Evolutionary conservation across 2,113 vertebrate species (phyloP).

Genomic region (western clawed frog (Xenopus tropicalis)): DNA sequence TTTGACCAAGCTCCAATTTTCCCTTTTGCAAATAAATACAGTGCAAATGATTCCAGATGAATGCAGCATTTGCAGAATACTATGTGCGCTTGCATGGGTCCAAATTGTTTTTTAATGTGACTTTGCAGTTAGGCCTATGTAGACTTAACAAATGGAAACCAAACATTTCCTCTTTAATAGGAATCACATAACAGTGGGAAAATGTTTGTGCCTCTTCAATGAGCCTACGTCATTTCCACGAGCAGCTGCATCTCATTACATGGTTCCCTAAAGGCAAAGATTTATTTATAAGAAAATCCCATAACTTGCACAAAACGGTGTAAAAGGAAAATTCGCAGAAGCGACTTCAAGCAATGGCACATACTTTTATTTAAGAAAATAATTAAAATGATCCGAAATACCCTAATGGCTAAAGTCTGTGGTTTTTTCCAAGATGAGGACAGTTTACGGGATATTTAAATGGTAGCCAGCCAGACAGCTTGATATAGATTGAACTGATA

Average conservation of each 20-base stretch:
- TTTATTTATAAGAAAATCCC: background rate
- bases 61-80: background rate
- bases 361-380: background rate
- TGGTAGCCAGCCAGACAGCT: background rate
- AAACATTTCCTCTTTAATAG: background rate
- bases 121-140: background rate
- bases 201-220: background rate
- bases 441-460: too few species aligned
- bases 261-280: background rate
- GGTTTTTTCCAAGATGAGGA: background rate
- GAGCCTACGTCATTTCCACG: background rate
- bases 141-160: background rate
- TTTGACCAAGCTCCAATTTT: too few species aligned
- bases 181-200: background rate
- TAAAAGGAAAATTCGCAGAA: background rate
- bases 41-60: too few species aligned
- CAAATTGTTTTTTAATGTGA: background rate
- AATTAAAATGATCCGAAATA: background rate
- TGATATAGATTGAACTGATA: background rate
- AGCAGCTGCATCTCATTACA: conserved; percentile 4
- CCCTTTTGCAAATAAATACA: too few species aligned
- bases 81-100: background rate
- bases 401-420: background rate
- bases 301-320: background rate
- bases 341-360: background rate